Base-by-base conservation (phyloP, 2,888 invertebrate genomes). In the Lissonota sp. region DNA sequence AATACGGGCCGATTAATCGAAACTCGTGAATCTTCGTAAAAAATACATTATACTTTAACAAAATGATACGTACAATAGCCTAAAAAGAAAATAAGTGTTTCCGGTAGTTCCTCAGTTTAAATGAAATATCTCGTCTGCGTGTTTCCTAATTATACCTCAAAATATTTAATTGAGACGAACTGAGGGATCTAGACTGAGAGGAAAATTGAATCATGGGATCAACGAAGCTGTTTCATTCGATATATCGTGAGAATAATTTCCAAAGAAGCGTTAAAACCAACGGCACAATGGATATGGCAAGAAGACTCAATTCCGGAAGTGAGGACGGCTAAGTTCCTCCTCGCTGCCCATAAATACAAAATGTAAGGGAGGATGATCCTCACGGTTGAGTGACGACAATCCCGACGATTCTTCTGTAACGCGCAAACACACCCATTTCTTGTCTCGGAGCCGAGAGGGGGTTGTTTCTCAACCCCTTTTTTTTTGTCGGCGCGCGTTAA, bases 401-500 rank as follows among this genome's bases (percentile, higher is more conserved):
- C 60, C 64, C 51, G 46, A n/a, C 67, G 55, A 66, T 70, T 60
- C 44, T 42, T 60, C 53, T 58, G 10, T 57, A n/a, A 39, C 40
- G 46, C 7, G 42, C 42, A 10, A 12, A 55, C 14, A 16, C n/a
- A 55, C 10, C 8, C 10, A 26, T 51, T 26, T 14, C 10, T 14
- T n/a, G 55, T 73, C 55, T n/a, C 39, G 39, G 37, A 55, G 74
- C 60, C 62, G n/a, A 66, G n/a, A n/a, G 51, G 81, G 81, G 81
- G 74, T 81, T 78, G 58, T 6, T 26, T 26, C 55, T 37, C 44
- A 46, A 73, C 58, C 69, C 79, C 71, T 72, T 85, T 26, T 26
- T 26, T 85, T 87, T 88, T 85, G 84, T 86, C 83, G 75, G 84
- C 80, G 84, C 83, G 85, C 83, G 85, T 89, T 86, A 89, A 89